These are phyloP conservation scores for Eristalis pertinax DNA, from an alignment of 2,888 invertebrate species.

Conservation along the genomic window DNA sequence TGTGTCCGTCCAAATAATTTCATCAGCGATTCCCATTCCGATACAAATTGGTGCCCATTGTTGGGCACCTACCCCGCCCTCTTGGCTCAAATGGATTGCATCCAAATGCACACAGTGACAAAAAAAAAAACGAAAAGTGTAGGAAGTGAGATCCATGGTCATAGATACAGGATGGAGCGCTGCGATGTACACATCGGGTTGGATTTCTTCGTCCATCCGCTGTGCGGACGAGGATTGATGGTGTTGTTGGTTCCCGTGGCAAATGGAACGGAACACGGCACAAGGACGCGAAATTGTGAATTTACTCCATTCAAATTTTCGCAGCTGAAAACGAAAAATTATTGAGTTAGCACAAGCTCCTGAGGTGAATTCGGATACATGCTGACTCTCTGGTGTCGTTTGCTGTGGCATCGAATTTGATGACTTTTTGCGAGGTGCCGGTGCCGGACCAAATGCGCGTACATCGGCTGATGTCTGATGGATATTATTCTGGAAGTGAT, in stretches of 20 bases:
- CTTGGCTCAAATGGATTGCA: conserved; percentile 23
- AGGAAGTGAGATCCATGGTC: not conserved
- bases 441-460: not conserved
- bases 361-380: not conserved
- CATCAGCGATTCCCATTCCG: conserved; percentile 61
- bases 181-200: not conserved
- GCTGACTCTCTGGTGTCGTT: not conserved
- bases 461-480: not conserved
- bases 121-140: conserved; percentile 1
- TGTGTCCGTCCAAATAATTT: conserved; percentile 64
- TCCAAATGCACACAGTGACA: not conserved
- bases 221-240: not conserved
- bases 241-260: not conserved
- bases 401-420: not conserved
- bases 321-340: conserved; percentile 1
- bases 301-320: not conserved
- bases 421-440: not conserved
- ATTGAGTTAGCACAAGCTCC: conserved; percentile 3
- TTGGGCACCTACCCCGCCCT: conserved; percentile 24
- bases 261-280: not conserved
- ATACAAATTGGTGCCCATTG: conserved; percentile 70
- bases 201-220: not conserved
- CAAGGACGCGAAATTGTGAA: not conserved
- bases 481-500: not conserved
- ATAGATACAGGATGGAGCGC: not conserved